Evolutionary conservation across 2,888 invertebrate species (phyloP), one percentile per base, ranked within the genome.

Genomic region (Hyalella azteca): DNA sequence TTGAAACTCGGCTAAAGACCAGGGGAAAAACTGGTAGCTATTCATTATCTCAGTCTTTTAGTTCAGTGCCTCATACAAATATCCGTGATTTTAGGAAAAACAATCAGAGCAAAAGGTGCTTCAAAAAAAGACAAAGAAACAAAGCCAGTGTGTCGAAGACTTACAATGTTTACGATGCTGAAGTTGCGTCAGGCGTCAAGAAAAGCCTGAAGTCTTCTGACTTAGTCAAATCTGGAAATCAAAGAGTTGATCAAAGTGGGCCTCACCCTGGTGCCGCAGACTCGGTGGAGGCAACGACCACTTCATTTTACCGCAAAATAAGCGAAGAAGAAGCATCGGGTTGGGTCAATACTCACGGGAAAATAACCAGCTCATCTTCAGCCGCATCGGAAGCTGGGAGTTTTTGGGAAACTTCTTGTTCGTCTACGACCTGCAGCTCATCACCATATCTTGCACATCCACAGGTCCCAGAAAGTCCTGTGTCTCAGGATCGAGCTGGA

Each of bases 381-480:
- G 26, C n/a, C n/a, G 45, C 39, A 22, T 66, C 66, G 15, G 66
- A 66, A n/a, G 19, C 36, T 39, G 66, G 66, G 19, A 66, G 66
- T 66, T 32, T 66, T 11, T 66, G 36, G 7, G 66, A 66, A 36
- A 66, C 66, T 32, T 66, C 66, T 66, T 66, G 66, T 15, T 66
- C 66, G 7, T 66, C 66, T 32, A 66, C 66, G 13, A 66, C 66
- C 13, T 66, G 66, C 26, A 66, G 66, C 66, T 66, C 66, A n/a
- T 66, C 66, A 19, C 66, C 36, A 36, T 66, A 66, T 36, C 39
- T 66, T 32, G 66, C 66, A 66, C 36, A 66, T 19, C 66, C 66
- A 11, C n/a, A 66, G n/a, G 36, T 15, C 13, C 19, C 2, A 19
- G 36, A 36, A 13, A 19, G 36, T 15, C n/a, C 32, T 29, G n/a